Conservation (phyloP, 2,113 vertebrate species). For the Eidolon helvum region DNA sequence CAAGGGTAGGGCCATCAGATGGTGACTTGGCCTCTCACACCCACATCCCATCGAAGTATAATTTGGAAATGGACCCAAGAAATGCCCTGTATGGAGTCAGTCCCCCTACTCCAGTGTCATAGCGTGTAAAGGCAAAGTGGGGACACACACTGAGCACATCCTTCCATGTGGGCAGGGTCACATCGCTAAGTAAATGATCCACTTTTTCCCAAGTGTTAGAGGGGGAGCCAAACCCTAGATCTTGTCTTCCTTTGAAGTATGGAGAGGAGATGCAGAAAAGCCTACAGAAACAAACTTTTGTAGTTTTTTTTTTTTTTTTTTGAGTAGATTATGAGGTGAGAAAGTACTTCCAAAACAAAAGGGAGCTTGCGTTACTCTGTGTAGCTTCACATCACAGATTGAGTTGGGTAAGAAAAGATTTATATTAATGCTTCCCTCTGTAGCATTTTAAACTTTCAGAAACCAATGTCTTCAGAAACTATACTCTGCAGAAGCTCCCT, state of each 20-base stretch:
- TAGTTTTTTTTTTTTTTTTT: neutral
- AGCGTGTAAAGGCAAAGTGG: constrained; percentile 9
- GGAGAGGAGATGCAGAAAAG: neutral
- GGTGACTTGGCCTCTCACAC: neutral
- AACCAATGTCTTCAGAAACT: constrained; percentile 5
- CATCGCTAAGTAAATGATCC: neutral
- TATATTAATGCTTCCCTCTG: neutral
- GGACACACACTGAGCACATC: neutral
- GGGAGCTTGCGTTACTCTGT: neutral
- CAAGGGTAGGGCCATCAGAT: neutral
- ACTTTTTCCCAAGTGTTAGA: constrained; percentile 38
- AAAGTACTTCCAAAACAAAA: constrained; percentile 37
- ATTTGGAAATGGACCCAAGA: constrained; percentile 40
- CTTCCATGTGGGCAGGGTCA: constrained; percentile 55
- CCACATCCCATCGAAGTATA: constrained; percentile 6
- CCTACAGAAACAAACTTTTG: constrained; percentile 55
- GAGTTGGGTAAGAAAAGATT: neutral
- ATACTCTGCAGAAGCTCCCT: neutral
- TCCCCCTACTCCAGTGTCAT: neutral
- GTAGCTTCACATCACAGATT: neutral
- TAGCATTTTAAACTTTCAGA: neutral
- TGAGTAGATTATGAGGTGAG: constrained; percentile 47
- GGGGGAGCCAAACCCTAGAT: neutral
- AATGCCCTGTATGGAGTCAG: neutral
- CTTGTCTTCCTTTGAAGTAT: constrained; percentile 54